These are phyloP conservation scores for Aegotheles bennettii DNA, from an alignment of 2,113 vertebrate genomes.

Conservation along the genomic window DNA sequence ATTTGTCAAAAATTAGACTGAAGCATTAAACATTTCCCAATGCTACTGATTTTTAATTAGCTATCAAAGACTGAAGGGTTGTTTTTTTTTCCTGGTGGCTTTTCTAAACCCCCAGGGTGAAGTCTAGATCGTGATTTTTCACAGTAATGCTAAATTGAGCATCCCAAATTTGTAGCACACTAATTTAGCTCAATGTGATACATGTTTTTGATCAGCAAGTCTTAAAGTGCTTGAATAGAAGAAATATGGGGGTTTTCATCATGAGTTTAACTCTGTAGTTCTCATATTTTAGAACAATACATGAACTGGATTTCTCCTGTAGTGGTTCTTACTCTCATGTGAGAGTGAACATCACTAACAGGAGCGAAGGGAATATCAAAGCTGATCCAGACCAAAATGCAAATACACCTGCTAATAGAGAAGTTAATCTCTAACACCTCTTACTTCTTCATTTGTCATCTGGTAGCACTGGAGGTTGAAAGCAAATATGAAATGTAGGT, in stretches of 20 bases:
- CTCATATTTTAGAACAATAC: not conserved
- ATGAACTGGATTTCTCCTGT: not conserved
- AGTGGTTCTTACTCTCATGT: not conserved
- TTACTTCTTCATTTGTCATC: not conserved
- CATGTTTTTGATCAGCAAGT: not conserved
- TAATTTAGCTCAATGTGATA: slow-evolving; percentile 57
- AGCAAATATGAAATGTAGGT: not conserved
- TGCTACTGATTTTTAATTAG: slow-evolving; percentile 33
- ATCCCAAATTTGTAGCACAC: slow-evolving; percentile 28
- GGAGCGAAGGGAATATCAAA: not conserved
- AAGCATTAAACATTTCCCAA: not conserved
- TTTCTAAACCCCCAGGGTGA: slow-evolving; percentile 23
- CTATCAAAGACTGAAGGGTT: not conserved
- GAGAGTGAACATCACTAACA: not conserved
- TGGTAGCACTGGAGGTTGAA: not conserved
- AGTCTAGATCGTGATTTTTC: slow-evolving; percentile 59
- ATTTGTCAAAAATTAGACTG: not conserved
- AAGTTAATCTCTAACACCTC: not conserved
- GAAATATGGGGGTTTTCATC: not conserved
- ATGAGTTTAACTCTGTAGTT: not conserved
- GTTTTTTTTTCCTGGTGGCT: not conserved
- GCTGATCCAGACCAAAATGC: not conserved
- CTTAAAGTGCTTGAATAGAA: not conserved
- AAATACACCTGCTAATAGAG: not conserved
- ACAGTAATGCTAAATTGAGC: slow-evolving; percentile 49